Percentiles rank a stretch among this genome's conserved stretches.
phyloP scores from a whole-genome alignment of 2,113 vertebrate genomes.

The Desmodus rotundus region DNA sequence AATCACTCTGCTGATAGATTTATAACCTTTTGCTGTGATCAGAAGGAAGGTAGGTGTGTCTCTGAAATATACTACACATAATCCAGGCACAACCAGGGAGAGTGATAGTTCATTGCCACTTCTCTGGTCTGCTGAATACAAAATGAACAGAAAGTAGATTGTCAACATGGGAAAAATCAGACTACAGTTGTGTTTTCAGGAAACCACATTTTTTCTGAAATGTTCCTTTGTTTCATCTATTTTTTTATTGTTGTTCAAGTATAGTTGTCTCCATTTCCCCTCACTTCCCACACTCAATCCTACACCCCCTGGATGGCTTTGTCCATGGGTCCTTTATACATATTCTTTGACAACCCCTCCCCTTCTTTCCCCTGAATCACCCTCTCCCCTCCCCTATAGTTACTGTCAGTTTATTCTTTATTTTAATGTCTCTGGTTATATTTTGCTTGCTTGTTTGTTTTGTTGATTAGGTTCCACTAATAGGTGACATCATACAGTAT shows the following conservation, averaged over 20 bases:
- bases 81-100: neutral
- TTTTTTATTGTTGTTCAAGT: neutral
- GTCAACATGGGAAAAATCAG: neutral
- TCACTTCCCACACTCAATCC: too few relatives aligned
- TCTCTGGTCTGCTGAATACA: conserved; percentile 9
- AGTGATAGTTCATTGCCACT: conserved; percentile 18
- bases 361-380: too few relatives aligned
- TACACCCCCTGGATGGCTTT: too few relatives aligned
- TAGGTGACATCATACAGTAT: too few relatives aligned
- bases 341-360: too few relatives aligned
- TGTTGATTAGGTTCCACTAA: too few relatives aligned
- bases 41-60: conserved; percentile 27
- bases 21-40: conserved; percentile 53
- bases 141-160: conserved; percentile 8
- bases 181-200: neutral
- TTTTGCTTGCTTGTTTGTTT: too few relatives aligned
- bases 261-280: too few relatives aligned
- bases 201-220: neutral
- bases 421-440: too few relatives aligned
- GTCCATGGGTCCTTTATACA: too few relatives aligned
- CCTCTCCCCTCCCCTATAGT: too few relatives aligned
- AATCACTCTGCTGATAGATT: conserved; percentile 53
- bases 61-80: conserved; percentile 19
- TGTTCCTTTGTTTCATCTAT: neutral
- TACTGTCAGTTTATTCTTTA: too few relatives aligned